Conservation (phyloP, 2,888 invertebrate species). For the Frankliniella intonsa region DNA sequence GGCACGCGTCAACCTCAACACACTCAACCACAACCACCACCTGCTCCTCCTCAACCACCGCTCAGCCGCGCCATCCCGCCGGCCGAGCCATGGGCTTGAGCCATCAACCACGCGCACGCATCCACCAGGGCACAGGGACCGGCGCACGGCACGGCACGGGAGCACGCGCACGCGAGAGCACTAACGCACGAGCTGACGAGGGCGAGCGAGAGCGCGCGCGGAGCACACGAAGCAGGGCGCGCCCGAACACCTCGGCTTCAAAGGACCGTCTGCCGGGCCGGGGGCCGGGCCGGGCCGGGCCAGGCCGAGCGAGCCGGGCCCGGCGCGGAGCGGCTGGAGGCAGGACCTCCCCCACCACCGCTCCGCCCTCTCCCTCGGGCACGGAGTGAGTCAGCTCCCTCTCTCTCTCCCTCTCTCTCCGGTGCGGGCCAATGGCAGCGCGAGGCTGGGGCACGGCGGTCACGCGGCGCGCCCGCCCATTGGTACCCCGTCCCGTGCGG, state of each 20-base stretch:
- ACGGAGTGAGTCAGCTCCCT: background rate
- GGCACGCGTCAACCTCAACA: background rate
- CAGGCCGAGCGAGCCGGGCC: background rate
- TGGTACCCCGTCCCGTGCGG: background rate
- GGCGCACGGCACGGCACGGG: background rate
- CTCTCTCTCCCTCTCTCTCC: background rate
- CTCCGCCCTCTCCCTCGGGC: background rate
- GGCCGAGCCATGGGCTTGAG: background rate
- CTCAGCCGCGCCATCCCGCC: background rate
- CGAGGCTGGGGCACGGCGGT: background rate
- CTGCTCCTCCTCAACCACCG: background rate
- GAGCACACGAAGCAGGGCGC: too few relatives aligned
- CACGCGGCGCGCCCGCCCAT: background rate
- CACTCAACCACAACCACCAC: background rate
- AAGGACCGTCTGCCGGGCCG: too few relatives aligned
- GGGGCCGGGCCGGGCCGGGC: too few relatives aligned
- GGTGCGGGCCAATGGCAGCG: background rate
- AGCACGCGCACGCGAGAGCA: background rate
- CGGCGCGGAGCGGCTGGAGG: background rate
- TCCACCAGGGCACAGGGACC: background rate
- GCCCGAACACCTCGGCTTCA: too few relatives aligned
- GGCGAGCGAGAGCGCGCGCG: too few relatives aligned
- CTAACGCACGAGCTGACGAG: background rate
- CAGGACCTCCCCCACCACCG: conserved; percentile 10
- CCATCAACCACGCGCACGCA: background rate